phyloP scores from a whole-genome alignment of 2,113 vertebrate species.

The Pongo pygmaeus region DNA sequence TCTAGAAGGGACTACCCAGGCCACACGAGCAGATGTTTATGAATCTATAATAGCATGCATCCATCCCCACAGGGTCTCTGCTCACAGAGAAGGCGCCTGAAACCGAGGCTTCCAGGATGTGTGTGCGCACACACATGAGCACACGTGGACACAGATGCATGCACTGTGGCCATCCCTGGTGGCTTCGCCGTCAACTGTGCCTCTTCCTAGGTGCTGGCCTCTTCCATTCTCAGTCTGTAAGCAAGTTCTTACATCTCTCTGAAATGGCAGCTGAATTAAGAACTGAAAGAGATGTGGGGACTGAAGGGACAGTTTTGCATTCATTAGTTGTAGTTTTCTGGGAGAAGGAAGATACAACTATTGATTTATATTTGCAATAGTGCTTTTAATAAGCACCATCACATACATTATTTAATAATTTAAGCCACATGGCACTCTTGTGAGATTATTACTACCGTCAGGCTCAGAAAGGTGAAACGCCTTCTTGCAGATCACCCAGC shows the following conservation, averaged over 20 bases:
- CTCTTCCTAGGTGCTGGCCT: not conserved
- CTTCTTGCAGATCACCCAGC: not conserved
- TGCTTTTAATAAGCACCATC: not conserved
- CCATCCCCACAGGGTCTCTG: not conserved
- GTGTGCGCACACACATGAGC: accelerated
- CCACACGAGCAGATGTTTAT: not conserved
- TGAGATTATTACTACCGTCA: not conserved
- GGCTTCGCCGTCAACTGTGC: not conserved
- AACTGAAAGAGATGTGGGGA: not conserved
- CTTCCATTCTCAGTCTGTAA: not conserved
- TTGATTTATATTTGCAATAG: not conserved
- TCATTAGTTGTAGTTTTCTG: not conserved
- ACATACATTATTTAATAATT: not conserved
- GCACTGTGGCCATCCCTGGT: not conserved
- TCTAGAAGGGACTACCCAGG: slow-evolving; percentile 15
- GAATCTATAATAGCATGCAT: not conserved
- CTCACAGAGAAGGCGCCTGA: not conserved
- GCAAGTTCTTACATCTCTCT: not conserved
- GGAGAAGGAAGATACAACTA: not conserved
- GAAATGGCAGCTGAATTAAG: not conserved
- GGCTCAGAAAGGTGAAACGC: not conserved
- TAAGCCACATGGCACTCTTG: not conserved
- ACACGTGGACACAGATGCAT: not conserved
- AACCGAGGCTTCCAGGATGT: not conserved
- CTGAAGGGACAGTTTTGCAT: not conserved